Conservation (phyloP, 2,113 vertebrate species). For the Dipodomys ordii region DNA sequence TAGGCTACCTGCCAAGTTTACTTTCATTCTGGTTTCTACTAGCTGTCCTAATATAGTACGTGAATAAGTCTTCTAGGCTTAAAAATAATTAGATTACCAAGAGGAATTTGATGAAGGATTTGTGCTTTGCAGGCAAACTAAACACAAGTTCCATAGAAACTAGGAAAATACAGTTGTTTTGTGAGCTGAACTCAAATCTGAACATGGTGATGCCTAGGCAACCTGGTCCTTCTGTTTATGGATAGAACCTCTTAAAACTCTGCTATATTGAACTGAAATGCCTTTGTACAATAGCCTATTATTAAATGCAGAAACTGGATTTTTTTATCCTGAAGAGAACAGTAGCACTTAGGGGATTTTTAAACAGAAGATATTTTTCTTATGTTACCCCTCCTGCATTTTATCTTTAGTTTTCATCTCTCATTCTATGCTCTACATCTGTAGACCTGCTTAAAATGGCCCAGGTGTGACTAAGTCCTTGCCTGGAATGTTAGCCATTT, state of each 20-base stretch:
- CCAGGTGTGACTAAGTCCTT: neutral
- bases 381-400: neutral
- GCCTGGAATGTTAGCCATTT: neutral
- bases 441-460: neutral
- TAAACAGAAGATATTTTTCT: neutral
- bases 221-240: neutral
- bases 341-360: no score
- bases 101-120: slow-evolving; percentile 16
- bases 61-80: slow-evolving; percentile 44
- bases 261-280: no score
- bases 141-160: neutral
- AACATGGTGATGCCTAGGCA: neutral
- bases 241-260: neutral
- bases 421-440: neutral
- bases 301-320: no score
- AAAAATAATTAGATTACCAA: slow-evolving; percentile 59
- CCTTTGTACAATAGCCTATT: no score
- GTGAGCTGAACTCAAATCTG: neutral
- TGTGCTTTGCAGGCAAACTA: slow-evolving; percentile 15
- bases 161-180: neutral
- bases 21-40: slow-evolving; percentile 33
- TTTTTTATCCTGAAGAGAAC: no score
- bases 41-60: neutral
- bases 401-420: neutral
- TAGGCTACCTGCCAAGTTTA: slow-evolving; percentile 49